These are phyloP conservation scores for Spheniscus mendiculus DNA, from an alignment of 2,113 vertebrate genomes.

Conservation along the genomic window DNA sequence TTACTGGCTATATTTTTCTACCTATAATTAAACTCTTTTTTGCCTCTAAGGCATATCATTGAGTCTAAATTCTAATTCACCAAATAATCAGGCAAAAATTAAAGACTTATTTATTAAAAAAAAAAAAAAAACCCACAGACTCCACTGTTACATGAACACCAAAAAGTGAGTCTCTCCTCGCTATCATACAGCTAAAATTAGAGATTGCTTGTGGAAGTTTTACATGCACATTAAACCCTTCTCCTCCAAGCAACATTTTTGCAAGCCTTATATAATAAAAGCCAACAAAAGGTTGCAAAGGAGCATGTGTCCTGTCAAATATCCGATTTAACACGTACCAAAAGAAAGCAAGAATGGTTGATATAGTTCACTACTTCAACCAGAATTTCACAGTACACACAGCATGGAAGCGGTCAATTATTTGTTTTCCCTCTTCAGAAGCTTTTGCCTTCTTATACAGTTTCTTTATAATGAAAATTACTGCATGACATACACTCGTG, in stretches of 20 bases:
- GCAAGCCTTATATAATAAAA: neutral
- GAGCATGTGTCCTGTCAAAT: neutral
- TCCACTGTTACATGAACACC: neutral
- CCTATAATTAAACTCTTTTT: neutral
- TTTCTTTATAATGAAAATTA: neutral
- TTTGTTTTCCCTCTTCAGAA: neutral
- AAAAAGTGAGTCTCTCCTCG: neutral
- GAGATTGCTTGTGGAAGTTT: neutral
- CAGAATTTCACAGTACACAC: neutral
- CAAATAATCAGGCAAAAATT: neutral
- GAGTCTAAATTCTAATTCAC: neutral
- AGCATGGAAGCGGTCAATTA: neutral
- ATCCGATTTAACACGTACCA: neutral
- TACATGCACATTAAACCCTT: neutral
- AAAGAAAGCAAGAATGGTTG: neutral
- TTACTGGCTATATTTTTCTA: neutral
- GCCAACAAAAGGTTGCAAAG: neutral
- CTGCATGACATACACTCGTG: neutral
- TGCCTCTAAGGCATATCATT: neutral
- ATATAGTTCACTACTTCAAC: neutral
- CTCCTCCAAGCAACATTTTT: neutral
- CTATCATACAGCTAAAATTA: neutral
- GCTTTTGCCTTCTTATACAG: neutral
- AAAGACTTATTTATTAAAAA: neutral
- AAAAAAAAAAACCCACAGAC: neutral